Evolutionary conservation across 2,888 invertebrate species (phyloP).

Genomic region (Synanthedon myopaeformis): DNA sequence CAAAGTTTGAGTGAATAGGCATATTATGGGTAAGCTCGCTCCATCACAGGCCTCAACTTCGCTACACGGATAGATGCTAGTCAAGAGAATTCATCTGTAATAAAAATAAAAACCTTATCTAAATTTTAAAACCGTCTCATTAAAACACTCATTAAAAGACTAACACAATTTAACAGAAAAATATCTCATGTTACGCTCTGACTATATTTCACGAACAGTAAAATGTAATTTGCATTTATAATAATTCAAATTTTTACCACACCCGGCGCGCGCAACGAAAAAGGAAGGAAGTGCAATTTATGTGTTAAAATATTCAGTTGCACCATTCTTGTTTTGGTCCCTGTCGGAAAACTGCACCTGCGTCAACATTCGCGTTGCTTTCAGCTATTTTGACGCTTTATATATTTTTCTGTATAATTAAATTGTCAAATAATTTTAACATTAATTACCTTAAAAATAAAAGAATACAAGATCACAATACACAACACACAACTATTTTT

Average conservation of each 20-base stretch:
- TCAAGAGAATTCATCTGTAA: too few species aligned
- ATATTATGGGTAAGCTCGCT: too few species aligned
- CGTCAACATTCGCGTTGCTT: conserved; percentile 5
- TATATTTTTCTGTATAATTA: too few species aligned
- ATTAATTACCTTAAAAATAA: too few species aligned
- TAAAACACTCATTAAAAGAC: not conserved
- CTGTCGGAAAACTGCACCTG: conserved; percentile 2
- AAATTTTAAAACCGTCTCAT: not conserved
- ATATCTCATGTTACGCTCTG: not conserved
- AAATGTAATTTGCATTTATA: not conserved
- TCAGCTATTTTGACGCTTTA: conserved; percentile 1
- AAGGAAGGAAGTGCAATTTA: conserved; percentile 36
- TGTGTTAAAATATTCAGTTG: conserved; percentile 42
- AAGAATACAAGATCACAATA: too few species aligned
- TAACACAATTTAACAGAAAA: not conserved
- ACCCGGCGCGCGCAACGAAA: conserved; percentile 14
- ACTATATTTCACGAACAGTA: not conserved
- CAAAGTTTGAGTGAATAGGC: too few species aligned
- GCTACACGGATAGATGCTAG: too few species aligned
- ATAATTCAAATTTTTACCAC: conserved; percentile 2
- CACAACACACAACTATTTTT: too few species aligned
- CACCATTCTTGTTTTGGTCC: conserved; percentile 27
- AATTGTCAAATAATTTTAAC: too few species aligned
- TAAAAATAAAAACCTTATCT: too few species aligned
- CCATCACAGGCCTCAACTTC: too few species aligned